These are phyloP conservation scores for Eurytoma californica DNA, from an alignment of 2,888 invertebrate species.

Conservation along the genomic window DNA sequence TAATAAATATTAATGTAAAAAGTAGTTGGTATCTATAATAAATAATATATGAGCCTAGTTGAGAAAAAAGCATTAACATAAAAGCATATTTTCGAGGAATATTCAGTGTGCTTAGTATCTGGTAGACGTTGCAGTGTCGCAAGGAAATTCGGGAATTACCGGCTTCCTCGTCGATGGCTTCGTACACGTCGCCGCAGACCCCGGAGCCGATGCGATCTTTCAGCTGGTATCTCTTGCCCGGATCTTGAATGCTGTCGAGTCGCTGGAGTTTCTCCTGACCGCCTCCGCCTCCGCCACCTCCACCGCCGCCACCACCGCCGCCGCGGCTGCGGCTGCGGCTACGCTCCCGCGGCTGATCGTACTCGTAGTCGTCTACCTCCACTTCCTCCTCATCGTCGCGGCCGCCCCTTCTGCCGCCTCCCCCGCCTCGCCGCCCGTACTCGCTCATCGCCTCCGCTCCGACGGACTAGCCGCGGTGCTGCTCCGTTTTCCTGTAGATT, in stretches of 20 bases:
- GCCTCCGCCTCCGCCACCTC: constrained; percentile 51
- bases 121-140: neutral
- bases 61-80: constrained; percentile 14
- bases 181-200: constrained; percentile 86
- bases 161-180: constrained; percentile 82
- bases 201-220: constrained; percentile 84
- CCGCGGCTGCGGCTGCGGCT: constrained; percentile 9
- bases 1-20: too few species aligned
- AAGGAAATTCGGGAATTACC: constrained; percentile 73
- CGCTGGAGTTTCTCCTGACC: constrained; percentile 61
- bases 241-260: constrained; percentile 84
- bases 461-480: neutral
- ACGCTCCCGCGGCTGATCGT: constrained; percentile 35
- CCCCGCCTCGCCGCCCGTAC: constrained; percentile 58
- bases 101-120: too few species aligned
- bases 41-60: too few species aligned
- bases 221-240: constrained; percentile 85
- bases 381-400: constrained; percentile 50
- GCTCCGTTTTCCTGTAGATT: too few species aligned
- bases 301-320: constrained; percentile 40
- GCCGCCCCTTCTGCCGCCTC: constrained; percentile 28
- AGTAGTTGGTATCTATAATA: too few species aligned
- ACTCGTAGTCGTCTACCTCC: constrained; percentile 38
- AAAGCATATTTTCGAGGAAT: too few species aligned
- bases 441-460: constrained; percentile 56